Evolutionary conservation across 2,113 vertebrate genomes (phyloP), one percentile per base, ranked within the genome.

Genomic region (Gymnobelideus leadbeateri): DNA sequence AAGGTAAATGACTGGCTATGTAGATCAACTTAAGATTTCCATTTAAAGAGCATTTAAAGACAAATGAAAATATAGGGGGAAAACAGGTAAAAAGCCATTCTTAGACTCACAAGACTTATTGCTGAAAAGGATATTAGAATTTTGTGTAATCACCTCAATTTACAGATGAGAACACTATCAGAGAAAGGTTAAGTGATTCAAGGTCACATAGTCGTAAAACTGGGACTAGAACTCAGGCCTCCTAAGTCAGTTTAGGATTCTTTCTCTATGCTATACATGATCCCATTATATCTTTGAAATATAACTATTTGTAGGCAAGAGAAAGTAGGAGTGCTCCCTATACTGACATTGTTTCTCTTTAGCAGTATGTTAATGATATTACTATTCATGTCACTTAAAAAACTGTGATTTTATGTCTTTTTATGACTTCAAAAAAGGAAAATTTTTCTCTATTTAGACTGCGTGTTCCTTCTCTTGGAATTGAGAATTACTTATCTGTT

Each of bases 1-100:
- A 99, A 99, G 99, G 99, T 99, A 99, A 99, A 98, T 91, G 96
- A 93, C 46, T 96, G 26, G 25, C 1, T 91, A 51, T 91, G 91
- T 96, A 57, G 43, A 51, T 50, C 26, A 19, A 96, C 54, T 95
- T 90, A 94, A 46, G 10, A 92, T 28, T 54, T 93, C 31, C 16
- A 19, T 97, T 94, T 92, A 26, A 89, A 19, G 57, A 89, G 93
- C 94, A 97, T 93, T 90, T 77, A 77, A 77, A 77, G 14, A n/a
- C 61, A 68, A 95, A 91, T 89, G 51, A 94, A 95, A 97, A 90
- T 95, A 14, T 54, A 49, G 61, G 31, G 14, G 11, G 11, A 19
- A n/a, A 77, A 37, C 61, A 77, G 61, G 37, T 77, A 77, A 77
- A n/a, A n/a, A 68, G 16, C 14, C 14, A n/a, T n/a, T 77, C 31